These are phyloP conservation scores for Teleogryllus oceanicus DNA, from an alignment of 2,888 invertebrate genomes.

Conservation along the genomic window DNA sequence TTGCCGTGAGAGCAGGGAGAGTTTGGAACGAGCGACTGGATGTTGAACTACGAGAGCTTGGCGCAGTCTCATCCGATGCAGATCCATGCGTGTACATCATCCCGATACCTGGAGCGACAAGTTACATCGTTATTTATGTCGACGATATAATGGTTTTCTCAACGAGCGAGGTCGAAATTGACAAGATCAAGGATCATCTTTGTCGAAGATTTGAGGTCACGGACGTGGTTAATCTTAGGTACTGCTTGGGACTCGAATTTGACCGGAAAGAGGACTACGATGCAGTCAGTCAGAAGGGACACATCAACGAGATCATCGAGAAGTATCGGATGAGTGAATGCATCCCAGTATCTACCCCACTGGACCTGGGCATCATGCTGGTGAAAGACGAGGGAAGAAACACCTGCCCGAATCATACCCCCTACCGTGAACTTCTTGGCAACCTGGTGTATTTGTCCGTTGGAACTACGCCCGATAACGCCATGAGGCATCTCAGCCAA, in stretches of 20 bases:
- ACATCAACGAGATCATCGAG: not conserved
- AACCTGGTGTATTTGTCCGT: not conserved
- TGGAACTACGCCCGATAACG: not conserved
- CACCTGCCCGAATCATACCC: not conserved
- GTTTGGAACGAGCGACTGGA: too few species aligned
- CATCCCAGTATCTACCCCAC: not conserved
- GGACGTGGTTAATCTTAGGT: too few species aligned
- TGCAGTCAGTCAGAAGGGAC: not conserved
- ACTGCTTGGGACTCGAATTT: not conserved
- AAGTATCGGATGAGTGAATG: not conserved
- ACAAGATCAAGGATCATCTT: too few species aligned
- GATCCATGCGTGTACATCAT: too few species aligned
- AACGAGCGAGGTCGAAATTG: too few species aligned
- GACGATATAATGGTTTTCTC: too few species aligned
- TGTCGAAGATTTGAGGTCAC: too few species aligned
- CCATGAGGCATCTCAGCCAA: not conserved
- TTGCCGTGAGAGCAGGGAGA: too few species aligned
- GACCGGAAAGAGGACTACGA: not conserved
- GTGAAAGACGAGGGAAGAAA: not conserved
- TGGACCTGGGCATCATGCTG: not conserved
- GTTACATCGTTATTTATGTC: too few species aligned
- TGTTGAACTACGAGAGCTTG: too few species aligned
- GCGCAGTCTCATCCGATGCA: too few species aligned
- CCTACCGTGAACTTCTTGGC: not conserved
- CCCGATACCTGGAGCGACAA: too few species aligned